These are phyloP conservation scores for Drosophila hawaiiensis DNA, from an alignment of 2,888 invertebrate genomes.

Conservation along the genomic window DNA sequence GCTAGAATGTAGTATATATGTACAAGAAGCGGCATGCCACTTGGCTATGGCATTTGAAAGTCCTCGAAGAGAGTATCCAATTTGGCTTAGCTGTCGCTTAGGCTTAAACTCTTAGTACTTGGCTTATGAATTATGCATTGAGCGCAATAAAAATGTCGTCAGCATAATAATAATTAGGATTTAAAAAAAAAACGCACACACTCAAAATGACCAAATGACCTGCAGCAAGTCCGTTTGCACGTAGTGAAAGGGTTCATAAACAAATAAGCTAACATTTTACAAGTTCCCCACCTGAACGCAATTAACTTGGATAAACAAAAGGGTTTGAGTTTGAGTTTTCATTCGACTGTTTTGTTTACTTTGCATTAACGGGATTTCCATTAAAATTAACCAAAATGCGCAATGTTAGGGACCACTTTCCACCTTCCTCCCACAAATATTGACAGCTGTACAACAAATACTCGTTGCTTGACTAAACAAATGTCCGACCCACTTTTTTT, in stretches of 20 bases:
- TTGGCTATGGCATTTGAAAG: conserved; percentile 5
- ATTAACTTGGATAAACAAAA: conserved; percentile 66
- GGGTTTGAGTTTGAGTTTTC: conserved; percentile 22
- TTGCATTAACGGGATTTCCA: conserved; percentile 64
- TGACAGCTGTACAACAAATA: conserved; percentile 40
- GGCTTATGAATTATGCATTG: conserved; percentile 62
- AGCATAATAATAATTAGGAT: conserved; percentile 36
- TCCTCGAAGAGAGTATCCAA: conserved; percentile 26
- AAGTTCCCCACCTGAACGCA: conserved; percentile 48
- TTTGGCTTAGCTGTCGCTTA: conserved; percentile 52
- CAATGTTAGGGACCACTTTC: conserved; percentile 22
- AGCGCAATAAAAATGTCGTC: conserved; percentile 64
- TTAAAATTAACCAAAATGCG: conserved; percentile 56
- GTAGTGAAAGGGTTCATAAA: conserved; percentile 57
- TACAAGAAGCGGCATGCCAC: conserved; percentile 2
- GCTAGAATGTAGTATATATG: neutral
- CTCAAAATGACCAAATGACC: conserved; percentile 26
- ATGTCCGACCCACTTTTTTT: conserved; percentile 35
- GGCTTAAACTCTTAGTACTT: conserved; percentile 39
- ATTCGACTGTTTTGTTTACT: conserved; percentile 60
- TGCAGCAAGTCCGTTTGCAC: conserved; percentile 31
- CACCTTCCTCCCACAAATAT: conserved; percentile 18
- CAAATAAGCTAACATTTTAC: conserved; percentile 60
- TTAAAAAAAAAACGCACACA: conserved; percentile 1
- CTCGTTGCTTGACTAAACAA: conserved; percentile 37